Base-by-base conservation (phyloP, 2,888 invertebrate species). In the Pammene fasciana region DNA sequence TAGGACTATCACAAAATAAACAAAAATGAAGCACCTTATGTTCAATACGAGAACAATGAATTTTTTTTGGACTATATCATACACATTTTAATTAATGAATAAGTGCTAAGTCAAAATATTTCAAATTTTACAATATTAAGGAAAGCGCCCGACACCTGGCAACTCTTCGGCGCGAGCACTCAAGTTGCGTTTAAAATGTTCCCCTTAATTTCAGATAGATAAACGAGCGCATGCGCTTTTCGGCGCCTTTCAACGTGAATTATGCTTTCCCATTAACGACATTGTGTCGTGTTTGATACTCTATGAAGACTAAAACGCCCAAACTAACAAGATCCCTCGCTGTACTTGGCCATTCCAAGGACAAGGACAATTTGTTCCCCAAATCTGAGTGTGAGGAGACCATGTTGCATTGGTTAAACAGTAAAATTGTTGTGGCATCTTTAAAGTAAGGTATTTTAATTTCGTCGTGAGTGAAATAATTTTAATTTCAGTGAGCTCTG, bases 151-250 rank as follows among this genome's bases (percentile, higher is more conserved):
- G 14, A 5, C 79, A 80, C 82, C 84, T 55, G 64, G 64, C 64
- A 54, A 64, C 52, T 50, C 64, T 10, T 7, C 4, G n/a, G n/a
- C 18, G n/a, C 50, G 38, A 62, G 61, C 61, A 62, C 61, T 62
- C 61, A 62, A 62, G 52, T 52, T 52, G 79, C 87, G 85, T 89
- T 89, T 88, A 88, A 90, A 89, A 90, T 89, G 86, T 87, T 88
- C 88, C 83, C 86, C 88, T 89, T 90, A 90, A 90, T 91, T 90
- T 87, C 87, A 82, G 86, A 86, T 82, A 87, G 88, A 90, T 86
- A 86, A 86, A 90, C 84, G 86, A 77, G 61, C 79, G 77, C 79
- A 73, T 76, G 76, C 81, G 84, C 83, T 82, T 83, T 83, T 88
- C 89, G 88, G 87, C 88, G 85, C 85, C 87, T 87, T 88, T 86